phyloP scores from a whole-genome alignment of 2,113 vertebrate genomes.

The Heliornis fulica region DNA sequence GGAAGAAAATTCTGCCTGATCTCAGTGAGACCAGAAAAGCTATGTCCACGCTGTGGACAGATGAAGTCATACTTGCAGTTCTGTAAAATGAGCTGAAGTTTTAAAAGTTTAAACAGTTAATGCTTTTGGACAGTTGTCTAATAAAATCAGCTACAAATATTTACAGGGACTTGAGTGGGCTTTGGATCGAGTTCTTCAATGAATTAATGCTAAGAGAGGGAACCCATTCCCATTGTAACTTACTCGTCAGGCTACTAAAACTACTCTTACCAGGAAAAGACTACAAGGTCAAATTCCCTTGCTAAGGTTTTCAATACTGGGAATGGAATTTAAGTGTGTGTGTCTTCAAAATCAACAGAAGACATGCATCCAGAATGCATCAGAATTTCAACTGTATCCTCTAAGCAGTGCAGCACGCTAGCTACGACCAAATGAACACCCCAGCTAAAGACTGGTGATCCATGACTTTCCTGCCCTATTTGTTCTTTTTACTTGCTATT shows the following conservation, averaged over 20 bases:
- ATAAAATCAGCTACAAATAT: background rate
- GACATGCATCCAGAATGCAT: background rate
- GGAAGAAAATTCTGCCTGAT: background rate
- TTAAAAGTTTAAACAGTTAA: background rate
- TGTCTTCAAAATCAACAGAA: background rate
- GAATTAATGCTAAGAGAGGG: background rate
- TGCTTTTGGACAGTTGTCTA: background rate
- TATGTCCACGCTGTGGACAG: fast-evolving
- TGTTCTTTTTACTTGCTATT: background rate
- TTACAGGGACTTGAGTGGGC: background rate
- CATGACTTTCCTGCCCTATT: background rate
- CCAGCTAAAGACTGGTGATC: background rate
- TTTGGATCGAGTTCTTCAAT: background rate
- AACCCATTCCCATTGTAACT: background rate
- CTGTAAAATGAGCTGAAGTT: background rate
- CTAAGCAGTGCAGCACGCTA: background rate
- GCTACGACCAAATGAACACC: fast-evolving
- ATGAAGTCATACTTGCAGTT: background rate
- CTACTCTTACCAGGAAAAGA: background rate
- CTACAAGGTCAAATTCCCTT: background rate
- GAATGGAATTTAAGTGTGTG: background rate
- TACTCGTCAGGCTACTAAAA: background rate
- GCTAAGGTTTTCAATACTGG: background rate
- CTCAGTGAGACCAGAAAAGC: background rate
- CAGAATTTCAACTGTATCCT: background rate